Evolutionary conservation across 2,113 vertebrate genomes (phyloP).

Genomic region (Nesogale talazaci): DNA sequence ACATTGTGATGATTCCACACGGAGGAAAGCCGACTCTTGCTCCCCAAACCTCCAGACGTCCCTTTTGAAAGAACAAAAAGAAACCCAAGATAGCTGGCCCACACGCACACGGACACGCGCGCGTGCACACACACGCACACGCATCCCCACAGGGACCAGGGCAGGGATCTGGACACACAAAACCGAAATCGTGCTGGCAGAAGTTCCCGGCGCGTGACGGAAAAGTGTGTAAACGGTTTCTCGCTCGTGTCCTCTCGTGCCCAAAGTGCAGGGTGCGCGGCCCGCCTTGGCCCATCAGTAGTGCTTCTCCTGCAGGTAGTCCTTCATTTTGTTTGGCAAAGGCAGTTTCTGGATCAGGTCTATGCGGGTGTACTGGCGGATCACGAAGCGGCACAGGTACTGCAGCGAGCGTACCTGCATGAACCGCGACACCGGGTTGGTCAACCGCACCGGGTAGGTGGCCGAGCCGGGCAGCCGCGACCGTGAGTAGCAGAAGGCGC

Average conservation of each 20-base stretch:
- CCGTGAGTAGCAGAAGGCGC: constrained; percentile 98
- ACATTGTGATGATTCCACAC: constrained; percentile 90
- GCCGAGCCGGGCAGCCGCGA: constrained; percentile 98
- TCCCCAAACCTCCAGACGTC: constrained; percentile 83
- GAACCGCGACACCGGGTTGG: constrained; percentile 97
- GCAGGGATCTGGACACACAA: constrained; percentile 82
- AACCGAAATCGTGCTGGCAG: constrained; percentile 89
- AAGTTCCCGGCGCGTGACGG: constrained; percentile 85
- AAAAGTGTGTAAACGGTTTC: constrained; percentile 94
- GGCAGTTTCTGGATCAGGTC: constrained; percentile 99
- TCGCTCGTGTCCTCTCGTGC: constrained; percentile 89
- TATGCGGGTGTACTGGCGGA: constrained; percentile 98
- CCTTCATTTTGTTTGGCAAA: constrained; percentile 99
- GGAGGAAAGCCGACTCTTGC: constrained; percentile 87
- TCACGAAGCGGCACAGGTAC: constrained; percentile 99
- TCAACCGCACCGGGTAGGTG: constrained; percentile 97
- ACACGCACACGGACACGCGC: no score
- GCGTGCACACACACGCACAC: neutral
- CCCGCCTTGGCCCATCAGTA: constrained; percentile 91
- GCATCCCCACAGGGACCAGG: constrained; percentile 76
- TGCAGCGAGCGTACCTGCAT: constrained; percentile 99
- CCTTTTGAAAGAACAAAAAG: constrained; percentile 79
- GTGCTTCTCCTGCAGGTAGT: constrained; percentile 99
- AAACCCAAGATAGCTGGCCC: constrained; percentile 66
- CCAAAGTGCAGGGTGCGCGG: constrained; percentile 96